These are phyloP conservation scores for Hirundo rustica DNA, from an alignment of 2,797 vertebrate species.

Conservation along the genomic window DNA sequence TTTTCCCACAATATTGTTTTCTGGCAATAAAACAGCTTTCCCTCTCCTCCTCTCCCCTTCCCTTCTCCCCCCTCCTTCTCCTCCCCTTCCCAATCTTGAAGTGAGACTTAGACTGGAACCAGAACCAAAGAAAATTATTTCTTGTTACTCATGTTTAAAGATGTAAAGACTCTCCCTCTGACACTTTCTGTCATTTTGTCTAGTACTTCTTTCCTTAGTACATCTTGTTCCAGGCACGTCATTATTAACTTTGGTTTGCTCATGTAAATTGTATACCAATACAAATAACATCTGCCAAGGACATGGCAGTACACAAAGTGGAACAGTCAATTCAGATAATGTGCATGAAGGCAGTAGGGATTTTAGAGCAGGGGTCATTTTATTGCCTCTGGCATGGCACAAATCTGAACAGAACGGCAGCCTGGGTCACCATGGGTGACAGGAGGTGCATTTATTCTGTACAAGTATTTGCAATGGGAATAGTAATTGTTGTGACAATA, in stretches of 20 bases:
- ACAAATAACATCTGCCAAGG: background rate
- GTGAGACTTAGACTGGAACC: background rate
- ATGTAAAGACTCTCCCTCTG: background rate
- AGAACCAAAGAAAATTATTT: background rate
- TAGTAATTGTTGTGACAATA: background rate
- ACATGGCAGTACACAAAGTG: background rate
- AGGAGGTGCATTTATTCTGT: background rate
- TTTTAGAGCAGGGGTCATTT: background rate
- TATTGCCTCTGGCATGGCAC: background rate
- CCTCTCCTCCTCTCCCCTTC: fast-evolving
- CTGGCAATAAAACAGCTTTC: background rate
- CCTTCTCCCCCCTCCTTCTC: fast-evolving
- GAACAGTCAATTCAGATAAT: background rate
- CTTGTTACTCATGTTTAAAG: background rate
- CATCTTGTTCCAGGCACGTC: background rate
- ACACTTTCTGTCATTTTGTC: background rate
- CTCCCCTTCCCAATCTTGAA: background rate
- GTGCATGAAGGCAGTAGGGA: background rate
- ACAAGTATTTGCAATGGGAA: background rate
- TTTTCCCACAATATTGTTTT: background rate
- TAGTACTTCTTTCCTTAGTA: background rate
- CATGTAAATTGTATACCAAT: background rate
- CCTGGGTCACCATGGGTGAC: background rate
- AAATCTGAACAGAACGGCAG: background rate
- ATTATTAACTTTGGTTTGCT: background rate